Base-by-base conservation (phyloP, 1,140 invertebrate species). In the Battus philenor region DNA sequence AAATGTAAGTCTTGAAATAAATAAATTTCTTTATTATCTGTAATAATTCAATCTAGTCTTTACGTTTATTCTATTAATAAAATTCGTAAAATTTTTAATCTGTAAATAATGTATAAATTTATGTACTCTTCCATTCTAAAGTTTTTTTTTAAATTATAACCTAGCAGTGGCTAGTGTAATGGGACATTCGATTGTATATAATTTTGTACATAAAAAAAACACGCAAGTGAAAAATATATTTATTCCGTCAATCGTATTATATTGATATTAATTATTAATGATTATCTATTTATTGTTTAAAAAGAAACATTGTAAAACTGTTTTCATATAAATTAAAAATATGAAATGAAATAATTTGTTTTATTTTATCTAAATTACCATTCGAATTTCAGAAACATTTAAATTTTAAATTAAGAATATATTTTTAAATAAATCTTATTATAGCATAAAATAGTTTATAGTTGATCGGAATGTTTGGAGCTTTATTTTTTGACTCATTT, bases 271-370 rank as follows among this genome's bases (percentile, higher is more conserved):
- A 73, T 68, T 62, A 68, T 62, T 64, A 66, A 68, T 75, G 62
- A 72, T 55, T 41, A 59, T 73, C 73, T 78, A 81, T 77, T 72
- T 79, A 80, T 80, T 71, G 69, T 78, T 79, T 82, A 63, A 76
- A 73, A n/a, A 73, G 33, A 54, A 71, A 75, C 50, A 75, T 74
- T 79, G 72, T 76, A 76, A 81, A 72, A 75, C 67, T 76, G 73
- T 83, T 83, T 83, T 83, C 73, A 77, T 83, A 77, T 77, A 63
- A 83, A 73, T 77, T 72, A 78, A 80, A 72, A 69, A 53, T 57
- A 47, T 58, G 51, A 50, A 50, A 67, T 27, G 13, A 41, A 26
- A 3, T 20, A 3, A 6, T 2, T 20, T 6, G 18, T 20, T 20
- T 20, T 20, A 3, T 20, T 20, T 20, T 20, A 20, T 20, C 2